These are phyloP conservation scores for Arctocebus calabarensis DNA, from an alignment of 2,797 vertebrate genomes.

Conservation along the genomic window DNA sequence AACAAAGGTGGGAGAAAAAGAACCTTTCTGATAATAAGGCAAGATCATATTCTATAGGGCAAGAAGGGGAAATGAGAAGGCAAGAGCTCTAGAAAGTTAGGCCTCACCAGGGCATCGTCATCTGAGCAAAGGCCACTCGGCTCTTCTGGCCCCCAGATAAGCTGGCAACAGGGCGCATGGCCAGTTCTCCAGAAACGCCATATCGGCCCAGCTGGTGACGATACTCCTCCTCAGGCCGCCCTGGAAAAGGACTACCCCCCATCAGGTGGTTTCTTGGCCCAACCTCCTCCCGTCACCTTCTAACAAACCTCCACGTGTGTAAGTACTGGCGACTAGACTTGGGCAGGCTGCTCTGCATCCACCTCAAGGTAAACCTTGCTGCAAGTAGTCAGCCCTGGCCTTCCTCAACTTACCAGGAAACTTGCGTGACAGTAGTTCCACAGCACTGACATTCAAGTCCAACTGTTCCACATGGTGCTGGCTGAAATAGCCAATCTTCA, in stretches of 20 bases:
- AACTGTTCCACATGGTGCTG: constrained; percentile 98
- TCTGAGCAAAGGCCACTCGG: constrained; percentile 97
- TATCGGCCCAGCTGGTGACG: constrained; percentile 97
- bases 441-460: constrained; percentile 96
- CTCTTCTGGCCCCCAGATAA: constrained; percentile 98
- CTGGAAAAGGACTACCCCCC: constrained; percentile 85
- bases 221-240: constrained; percentile 96
- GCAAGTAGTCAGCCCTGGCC: not conserved
- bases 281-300: not conserved
- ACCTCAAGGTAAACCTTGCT: not conserved
- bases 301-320: not conserved
- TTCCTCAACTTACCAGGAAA: constrained; percentile 92
- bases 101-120: constrained; percentile 97
- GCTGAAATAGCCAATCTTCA: constrained; percentile 98
- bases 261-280: not conserved
- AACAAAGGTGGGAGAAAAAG: not conserved
- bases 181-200: constrained; percentile 95
- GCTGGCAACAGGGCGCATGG: constrained; percentile 94
- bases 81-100: not conserved
- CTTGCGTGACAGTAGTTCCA: constrained; percentile 95
- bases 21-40: not conserved
- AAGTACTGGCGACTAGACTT: not conserved
- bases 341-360: not conserved
- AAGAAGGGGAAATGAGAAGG: not conserved
- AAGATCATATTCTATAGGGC: not conserved